phyloP scores from a whole-genome alignment of 2,888 invertebrate species.

The Pandemis heparana region DNA sequence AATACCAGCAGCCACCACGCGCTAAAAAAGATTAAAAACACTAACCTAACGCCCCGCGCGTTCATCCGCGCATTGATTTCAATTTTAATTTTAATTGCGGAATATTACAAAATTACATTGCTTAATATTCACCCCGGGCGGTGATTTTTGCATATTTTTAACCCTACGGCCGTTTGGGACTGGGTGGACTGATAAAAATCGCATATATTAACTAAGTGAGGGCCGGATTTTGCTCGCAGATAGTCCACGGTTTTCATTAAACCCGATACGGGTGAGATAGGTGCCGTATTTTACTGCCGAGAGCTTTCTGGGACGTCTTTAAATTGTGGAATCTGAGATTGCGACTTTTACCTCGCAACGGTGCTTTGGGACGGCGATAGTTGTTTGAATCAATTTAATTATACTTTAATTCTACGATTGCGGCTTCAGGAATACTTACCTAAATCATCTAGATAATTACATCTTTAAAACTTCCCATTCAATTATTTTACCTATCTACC shows the following conservation, averaged over 20 bases:
- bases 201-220: conserved; percentile 74
- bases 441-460: too few species aligned
- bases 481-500: too few species aligned
- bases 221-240: conserved; percentile 62
- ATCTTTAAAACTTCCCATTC: too few species aligned
- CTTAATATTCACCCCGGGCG: conserved; percentile 83
- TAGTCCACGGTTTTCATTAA: conserved; percentile 76
- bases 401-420: background rate
- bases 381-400: conserved; percentile 23
- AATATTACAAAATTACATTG: conserved; percentile 85
- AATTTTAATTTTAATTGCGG: conserved; percentile 86
- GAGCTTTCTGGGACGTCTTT: conserved; percentile 51
- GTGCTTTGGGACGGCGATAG: conserved; percentile 11
- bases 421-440: background rate
- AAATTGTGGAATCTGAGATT: conserved; percentile 45
- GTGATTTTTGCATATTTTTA: conserved; percentile 84
- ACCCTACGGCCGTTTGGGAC: conserved; percentile 62
- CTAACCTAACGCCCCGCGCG: conserved; percentile 49
- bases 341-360: conserved; percentile 23
- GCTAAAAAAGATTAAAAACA: conserved; percentile 54
- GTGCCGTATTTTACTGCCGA: conserved; percentile 71
- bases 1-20: conserved; percentile 44
- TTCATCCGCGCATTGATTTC: conserved; percentile 84
- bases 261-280: conserved; percentile 71
- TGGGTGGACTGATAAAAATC: conserved; percentile 73